Base-by-base conservation (phyloP, 2,888 invertebrate species). In the Acanthosoma haemorrhoidale region DNA sequence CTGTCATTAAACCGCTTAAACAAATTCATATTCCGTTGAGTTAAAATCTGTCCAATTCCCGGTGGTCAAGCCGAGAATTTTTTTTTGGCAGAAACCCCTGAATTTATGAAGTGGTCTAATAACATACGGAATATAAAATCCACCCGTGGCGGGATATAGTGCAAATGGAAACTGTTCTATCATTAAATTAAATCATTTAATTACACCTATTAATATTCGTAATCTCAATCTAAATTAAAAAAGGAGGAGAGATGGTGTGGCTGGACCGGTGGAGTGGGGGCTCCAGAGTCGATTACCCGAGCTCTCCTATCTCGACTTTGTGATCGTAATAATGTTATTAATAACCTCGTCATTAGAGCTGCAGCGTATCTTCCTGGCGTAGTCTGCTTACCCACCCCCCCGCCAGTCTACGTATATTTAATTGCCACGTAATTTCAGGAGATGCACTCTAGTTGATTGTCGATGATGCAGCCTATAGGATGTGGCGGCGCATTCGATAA, bases 181-280 rank as follows among this genome's bases (percentile, higher is more conserved):
- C 73, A 71, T 71, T 71, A 73, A 73, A 73, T 73, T 73, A 71
- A 73, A 73, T 73, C 73, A 71, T 73, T 73, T 73, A 73, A 73
- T 73, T 71, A 71, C 73, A 67, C 66, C 73, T 64, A 73, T 73
- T 73, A 71, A 73, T 73, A 71, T 73, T 73, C 73, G 73, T 73
- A 73, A 73, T 73, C 73, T 73, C 29, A 63, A 73, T 73, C 73
- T 73, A 71, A 73, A 73, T 73, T 73, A 73, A 73, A n/a, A n/a
- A 73, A 73, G 64, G 67, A 59, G 36, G 31, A 41, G 16, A 31
- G 9, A n/a, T n/a, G n/a, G n/a, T n/a, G n/a, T n/a, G n/a, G n/a
- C n/a, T n/a, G n/a, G n/a, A n/a, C n/a, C n/a, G n/a, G n/a, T n/a
- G 31, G 4, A 18, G 25, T 0, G 32, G 63, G 25, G 32, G 31